These are phyloP conservation scores for Marronus borbonicus DNA, from an alignment of 2,888 invertebrate genomes.

Conservation along the genomic window DNA sequence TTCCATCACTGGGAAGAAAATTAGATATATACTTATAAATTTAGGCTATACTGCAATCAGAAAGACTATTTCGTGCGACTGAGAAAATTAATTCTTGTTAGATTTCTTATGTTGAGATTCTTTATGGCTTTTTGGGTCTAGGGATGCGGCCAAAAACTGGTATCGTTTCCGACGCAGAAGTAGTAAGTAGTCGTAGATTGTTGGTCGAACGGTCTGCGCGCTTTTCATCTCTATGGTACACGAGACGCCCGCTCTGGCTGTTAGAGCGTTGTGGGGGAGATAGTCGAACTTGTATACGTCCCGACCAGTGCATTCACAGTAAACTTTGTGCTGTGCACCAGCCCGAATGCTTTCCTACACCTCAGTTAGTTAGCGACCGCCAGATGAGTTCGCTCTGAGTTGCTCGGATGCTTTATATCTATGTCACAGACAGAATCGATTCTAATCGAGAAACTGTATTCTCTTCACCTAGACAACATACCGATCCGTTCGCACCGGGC, in stretches of 20 bases:
- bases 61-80: too few relatives aligned
- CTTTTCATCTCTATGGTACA: conserved; percentile 44
- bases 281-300: conserved; percentile 62
- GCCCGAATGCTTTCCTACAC: conserved; percentile 44
- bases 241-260: conserved; percentile 40
- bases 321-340: conserved; percentile 50
- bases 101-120: neutral
- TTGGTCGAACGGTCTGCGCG: conserved; percentile 39
- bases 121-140: neutral
- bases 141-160: conserved; percentile 33
- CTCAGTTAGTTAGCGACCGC: conserved; percentile 49
- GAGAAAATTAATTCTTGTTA: too few relatives aligned
- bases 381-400: conserved; percentile 48
- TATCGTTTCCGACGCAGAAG: conserved; percentile 31
- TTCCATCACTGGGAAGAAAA: too few relatives aligned
- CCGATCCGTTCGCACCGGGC: conserved; percentile 10
- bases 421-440: conserved; percentile 40
- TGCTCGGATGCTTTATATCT: conserved; percentile 42
- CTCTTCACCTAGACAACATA: neutral
- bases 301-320: conserved; percentile 67
- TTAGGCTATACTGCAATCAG: too few relatives aligned
- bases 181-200: conserved; percentile 21
- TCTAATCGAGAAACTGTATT: conserved; percentile 41
- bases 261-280: conserved; percentile 63
- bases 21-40: too few relatives aligned